These are phyloP conservation scores for Bambusicola thoracicus DNA, from an alignment of 2,113 vertebrate genomes.

Conservation along the genomic window DNA sequence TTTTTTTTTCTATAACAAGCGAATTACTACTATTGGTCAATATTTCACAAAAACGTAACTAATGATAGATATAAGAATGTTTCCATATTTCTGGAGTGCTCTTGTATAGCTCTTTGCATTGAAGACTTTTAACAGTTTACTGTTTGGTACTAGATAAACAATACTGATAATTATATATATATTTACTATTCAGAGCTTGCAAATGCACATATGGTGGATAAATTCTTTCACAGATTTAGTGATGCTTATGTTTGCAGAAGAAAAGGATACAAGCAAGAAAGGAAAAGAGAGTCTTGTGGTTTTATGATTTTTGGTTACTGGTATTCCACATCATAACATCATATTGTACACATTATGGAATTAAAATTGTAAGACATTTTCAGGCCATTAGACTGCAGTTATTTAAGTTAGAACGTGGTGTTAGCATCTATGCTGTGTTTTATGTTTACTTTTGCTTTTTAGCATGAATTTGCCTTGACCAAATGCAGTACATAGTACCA, in stretches of 20 bases:
- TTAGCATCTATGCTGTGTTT: not conserved
- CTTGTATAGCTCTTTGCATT: not conserved
- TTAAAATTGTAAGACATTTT: not conserved
- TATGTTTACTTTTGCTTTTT: not conserved
- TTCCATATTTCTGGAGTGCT: not conserved
- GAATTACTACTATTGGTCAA: not conserved
- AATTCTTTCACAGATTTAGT: not conserved
- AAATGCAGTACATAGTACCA: not conserved
- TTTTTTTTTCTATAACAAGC: not conserved
- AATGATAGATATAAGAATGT: not conserved
- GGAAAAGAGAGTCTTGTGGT: not conserved
- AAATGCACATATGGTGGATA: not conserved
- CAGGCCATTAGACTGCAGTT: not conserved
- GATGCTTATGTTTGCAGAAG: not conserved
- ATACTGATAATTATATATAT: not conserved
- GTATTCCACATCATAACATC: too few species aligned
- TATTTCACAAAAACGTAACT: slow-evolving; percentile 2
- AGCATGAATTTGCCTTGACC: not conserved
- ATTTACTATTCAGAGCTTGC: not conserved
- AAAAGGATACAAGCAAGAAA: not conserved
- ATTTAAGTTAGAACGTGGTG: not conserved
- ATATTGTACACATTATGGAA: not conserved
- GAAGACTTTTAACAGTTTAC: not conserved
- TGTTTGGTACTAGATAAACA: not conserved
- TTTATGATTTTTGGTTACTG: too few species aligned